A percentile compares a stretch with the other conserved stretches of the same genome.
Conservation (phyloP, 1,140 invertebrate genomes). For the Drosophila aff. region DNA sequence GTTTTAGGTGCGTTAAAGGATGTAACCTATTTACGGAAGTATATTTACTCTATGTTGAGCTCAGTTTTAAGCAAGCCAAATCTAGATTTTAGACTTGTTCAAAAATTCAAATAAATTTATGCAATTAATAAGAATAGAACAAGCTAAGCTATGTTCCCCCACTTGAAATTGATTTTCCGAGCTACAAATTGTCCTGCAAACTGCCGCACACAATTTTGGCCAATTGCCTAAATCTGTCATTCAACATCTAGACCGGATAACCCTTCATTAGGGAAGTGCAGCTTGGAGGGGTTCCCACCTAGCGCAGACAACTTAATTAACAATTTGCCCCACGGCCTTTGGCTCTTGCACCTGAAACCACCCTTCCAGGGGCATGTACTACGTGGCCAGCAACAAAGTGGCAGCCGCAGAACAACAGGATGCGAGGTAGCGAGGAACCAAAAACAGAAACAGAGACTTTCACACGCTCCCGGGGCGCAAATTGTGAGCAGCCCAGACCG, state of each 20-base stretch:
- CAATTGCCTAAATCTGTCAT: slow-evolving; percentile 25
- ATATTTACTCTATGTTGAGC: no score
- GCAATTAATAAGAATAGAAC: no score
- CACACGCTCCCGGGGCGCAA: slow-evolving; percentile 51
- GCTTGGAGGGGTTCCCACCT: neutral
- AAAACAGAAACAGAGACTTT: slow-evolving; percentile 51
- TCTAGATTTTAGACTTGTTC: rapidly evolving
- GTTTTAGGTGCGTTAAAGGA: no score
- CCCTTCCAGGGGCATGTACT: slow-evolving; percentile 22
- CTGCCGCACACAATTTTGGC: neutral
- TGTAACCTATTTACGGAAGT: no score
- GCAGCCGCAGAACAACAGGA: slow-evolving; percentile 19
- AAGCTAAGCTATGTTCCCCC: no score
- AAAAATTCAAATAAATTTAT: neutral
- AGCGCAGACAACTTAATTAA: slow-evolving; percentile 54
- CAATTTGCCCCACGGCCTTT: slow-evolving; percentile 47
- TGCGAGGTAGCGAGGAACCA: slow-evolving; percentile 6
- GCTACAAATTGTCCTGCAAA: neutral
- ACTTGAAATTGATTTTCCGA: no score
- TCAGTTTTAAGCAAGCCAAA: neutral
- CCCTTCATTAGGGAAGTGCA: slow-evolving; percentile 35
- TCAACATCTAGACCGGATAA: slow-evolving; percentile 12
- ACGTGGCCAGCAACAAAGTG: slow-evolving; percentile 52
- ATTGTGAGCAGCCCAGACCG: slow-evolving; percentile 20
- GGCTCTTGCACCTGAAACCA: slow-evolving; percentile 29